Evolutionary conservation across 2,113 vertebrate species (phyloP), one percentile per base, ranked within the genome.

Genomic region (Solenodon paradoxus): DNA sequence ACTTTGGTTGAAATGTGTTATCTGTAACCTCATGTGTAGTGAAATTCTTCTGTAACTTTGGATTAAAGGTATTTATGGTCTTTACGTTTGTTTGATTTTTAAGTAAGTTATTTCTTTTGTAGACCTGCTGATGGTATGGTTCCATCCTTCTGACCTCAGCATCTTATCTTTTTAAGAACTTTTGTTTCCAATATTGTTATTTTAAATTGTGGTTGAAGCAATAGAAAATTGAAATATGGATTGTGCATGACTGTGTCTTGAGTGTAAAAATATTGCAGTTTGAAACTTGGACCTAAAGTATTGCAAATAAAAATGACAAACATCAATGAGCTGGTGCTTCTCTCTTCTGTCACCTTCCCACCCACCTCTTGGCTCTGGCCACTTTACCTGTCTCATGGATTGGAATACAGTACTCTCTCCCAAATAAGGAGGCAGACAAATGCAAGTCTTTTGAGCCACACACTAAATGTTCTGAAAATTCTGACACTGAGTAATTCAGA

Each of bases 241-340:
- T 99, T 99, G 99, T 99, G 99, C 99, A 99, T 99, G 99, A 99
- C 99, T 99, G 99, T 99, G 99, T 99, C 99, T 99, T 99, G 99
- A 99, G 99, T 99, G 99, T 99, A 99, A 99, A 98, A 99, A 99
- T 98, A 99, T 98, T 99, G 98, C 99, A 99, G 99, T 99, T 99
- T 99, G 99, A 99, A 99, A 99, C 99, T 99, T 99, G 99, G 99
- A 99, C 98, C 99, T 99, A 99, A 99, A 98, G 98, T 98, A 98
- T 98, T 98, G 98, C 98, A 98, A 99, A 99, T 98, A 98, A 98
- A 98, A 98, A 97, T 97, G 98, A 98, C 97, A 98, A 98, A 98
- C 98, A 98, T 98, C 97, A 95, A 30, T 35, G 53, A 85, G 13
- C 0, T 94, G 42, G 66, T 22, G 0, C 17, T 95, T 86, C 85